Percentiles rank a stretch among this genome's conserved stretches.
Conservation (phyloP, 2,113 vertebrate genomes). For the Andinoacara biseriatus region DNA sequence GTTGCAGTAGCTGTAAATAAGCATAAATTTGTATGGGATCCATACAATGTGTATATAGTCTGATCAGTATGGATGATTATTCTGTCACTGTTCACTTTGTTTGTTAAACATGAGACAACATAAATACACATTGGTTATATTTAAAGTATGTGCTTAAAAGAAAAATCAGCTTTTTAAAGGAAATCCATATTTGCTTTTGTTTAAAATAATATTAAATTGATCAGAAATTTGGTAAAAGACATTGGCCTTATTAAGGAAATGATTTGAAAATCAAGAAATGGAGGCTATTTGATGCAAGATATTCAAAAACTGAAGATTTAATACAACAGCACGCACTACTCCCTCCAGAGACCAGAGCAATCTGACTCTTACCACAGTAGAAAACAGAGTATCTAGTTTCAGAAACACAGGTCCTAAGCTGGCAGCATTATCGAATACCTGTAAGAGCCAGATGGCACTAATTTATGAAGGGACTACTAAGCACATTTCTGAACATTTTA, state of each 20-base stretch:
- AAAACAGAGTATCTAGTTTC: constrained; percentile 5
- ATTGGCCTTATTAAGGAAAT: background rate
- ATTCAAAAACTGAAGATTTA: background rate
- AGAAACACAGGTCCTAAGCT: constrained; percentile 1
- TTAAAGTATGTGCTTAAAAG: background rate
- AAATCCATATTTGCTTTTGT: background rate
- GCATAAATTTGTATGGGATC: constrained; percentile 47
- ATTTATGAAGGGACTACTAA: background rate
- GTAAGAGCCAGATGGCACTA: background rate
- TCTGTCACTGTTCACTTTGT: background rate
- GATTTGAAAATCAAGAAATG: background rate
- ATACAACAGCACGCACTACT: background rate
- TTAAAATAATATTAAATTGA: background rate
- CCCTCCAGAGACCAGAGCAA: background rate
- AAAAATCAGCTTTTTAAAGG: background rate
- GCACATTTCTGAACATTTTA: constrained; percentile 7
- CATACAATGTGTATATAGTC: constrained; percentile 26
- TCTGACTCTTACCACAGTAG: background rate
- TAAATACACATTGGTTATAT: background rate
- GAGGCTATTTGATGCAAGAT: background rate
- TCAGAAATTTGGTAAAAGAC: background rate
- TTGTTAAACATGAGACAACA: background rate
- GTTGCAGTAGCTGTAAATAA: constrained; percentile 31
- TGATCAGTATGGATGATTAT: constrained; percentile 2
- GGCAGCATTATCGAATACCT: background rate